phyloP scores from a whole-genome alignment of 2,888 invertebrate species.

The Drosophila nigricruria region DNA sequence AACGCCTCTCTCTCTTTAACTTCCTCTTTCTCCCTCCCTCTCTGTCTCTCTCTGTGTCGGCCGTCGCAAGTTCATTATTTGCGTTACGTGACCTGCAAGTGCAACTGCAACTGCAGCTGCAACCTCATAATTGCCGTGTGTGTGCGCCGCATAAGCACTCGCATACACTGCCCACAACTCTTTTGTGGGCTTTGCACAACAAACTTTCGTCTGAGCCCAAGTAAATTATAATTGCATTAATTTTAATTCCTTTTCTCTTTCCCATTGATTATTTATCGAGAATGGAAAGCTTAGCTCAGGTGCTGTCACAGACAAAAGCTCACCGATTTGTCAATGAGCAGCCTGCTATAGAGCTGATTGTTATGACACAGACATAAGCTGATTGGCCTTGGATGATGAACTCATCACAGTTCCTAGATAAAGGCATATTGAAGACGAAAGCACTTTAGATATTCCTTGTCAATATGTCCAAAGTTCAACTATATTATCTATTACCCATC shows the following conservation, averaged over 20 bases:
- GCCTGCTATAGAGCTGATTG: background rate
- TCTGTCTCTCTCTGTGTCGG: background rate
- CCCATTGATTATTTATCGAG: background rate
- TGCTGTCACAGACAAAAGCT: background rate
- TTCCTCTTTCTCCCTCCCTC: constrained; percentile 1
- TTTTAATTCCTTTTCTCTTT: background rate
- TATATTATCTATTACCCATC: no score
- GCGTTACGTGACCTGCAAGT: constrained; percentile 72
- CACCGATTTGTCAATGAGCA: background rate
- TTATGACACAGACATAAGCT: background rate
- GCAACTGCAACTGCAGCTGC: constrained; percentile 38
- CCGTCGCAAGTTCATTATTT: constrained; percentile 69
- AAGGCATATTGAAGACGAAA: no score
- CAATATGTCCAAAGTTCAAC: no score
- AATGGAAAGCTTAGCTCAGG: background rate
- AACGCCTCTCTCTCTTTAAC: background rate
- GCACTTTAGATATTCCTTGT: no score
- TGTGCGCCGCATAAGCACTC: constrained; percentile 40
- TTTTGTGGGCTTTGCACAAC: constrained; percentile 5
- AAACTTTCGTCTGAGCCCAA: constrained; percentile 12
- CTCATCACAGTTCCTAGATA: no score
- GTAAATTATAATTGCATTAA: constrained; percentile 32
- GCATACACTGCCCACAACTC: constrained; percentile 9
- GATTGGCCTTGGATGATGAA: background rate
- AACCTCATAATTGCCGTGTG: constrained; percentile 65